A percentile compares a stretch with the other conserved stretches of the same genome.
Evolutionary conservation across 2,113 vertebrate genomes (phyloP).

Genomic region (Pica pica): DNA sequence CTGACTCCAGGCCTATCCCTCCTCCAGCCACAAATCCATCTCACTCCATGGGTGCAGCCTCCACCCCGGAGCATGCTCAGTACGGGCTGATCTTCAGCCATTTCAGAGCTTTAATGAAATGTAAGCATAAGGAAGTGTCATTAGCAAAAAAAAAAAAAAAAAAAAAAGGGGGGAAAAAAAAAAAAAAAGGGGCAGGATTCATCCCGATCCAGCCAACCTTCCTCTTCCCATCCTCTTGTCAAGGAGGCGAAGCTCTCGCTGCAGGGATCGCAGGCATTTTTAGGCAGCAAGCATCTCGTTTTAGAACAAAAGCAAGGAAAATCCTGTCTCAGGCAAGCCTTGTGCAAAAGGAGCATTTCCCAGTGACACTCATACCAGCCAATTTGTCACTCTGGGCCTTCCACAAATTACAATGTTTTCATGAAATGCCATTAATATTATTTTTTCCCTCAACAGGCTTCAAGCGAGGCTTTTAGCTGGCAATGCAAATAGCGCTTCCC

Average conservation of each 20-base stretch:
- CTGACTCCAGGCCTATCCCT: slow-evolving; percentile 65
- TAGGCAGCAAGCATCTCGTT: background rate
- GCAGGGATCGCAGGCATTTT: background rate
- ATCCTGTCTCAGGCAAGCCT: slow-evolving; percentile 19
- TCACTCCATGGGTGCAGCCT: slow-evolving; percentile 71
- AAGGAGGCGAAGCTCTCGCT: background rate
- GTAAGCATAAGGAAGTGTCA: slow-evolving; percentile 71
- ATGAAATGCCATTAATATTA: slow-evolving; percentile 16
- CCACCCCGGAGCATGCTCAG: slow-evolving; percentile 75
- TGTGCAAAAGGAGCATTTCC: background rate
- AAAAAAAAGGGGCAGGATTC: background rate
- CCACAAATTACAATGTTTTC: background rate
- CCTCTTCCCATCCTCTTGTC: background rate
- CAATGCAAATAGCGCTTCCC: slow-evolving; percentile 1
- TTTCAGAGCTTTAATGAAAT: slow-evolving; percentile 72
- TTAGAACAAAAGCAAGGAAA: slow-evolving; percentile 57
- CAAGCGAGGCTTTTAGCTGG: background rate
- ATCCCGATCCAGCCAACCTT: background rate
- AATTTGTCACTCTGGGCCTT: slow-evolving; percentile 12
- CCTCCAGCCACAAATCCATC: slow-evolving; percentile 69
- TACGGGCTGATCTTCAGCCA: slow-evolving; percentile 69
- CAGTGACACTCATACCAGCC: background rate
- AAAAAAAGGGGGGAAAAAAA: background rate
- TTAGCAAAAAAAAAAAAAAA: background rate
- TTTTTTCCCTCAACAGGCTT: background rate